These are phyloP conservation scores for Drosophila pullipes DNA, from an alignment of 2,888 invertebrate species.

Conservation along the genomic window DNA sequence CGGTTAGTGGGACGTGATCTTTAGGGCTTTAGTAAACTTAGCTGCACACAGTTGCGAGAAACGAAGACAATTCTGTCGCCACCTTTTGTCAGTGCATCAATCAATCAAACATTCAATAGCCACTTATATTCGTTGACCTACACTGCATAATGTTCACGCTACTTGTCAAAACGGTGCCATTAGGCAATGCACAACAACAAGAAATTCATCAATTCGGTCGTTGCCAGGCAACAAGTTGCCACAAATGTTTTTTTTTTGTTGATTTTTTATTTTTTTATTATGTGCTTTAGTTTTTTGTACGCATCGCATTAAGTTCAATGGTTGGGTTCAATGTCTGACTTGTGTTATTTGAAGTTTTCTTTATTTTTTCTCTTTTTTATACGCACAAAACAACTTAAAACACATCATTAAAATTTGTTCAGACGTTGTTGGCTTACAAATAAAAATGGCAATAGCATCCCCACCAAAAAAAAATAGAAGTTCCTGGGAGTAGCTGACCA, in stretches of 20 bases:
- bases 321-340: conserved; percentile 66
- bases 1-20: conserved; percentile 32
- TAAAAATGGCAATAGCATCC: conserved; percentile 11
- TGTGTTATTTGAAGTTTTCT: conserved; percentile 17
- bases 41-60: conserved; percentile 12
- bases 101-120: conserved; percentile 42
- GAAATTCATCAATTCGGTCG: conserved; percentile 30
- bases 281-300: conserved; percentile 14
- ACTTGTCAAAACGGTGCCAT: conserved; percentile 60
- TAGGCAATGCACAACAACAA: conserved; percentile 49
- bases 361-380: conserved; percentile 6
- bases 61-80: conserved; percentile 13
- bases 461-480: background rate
- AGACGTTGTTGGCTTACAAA: conserved; percentile 26
- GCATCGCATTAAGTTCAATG: conserved; percentile 55
- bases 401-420: conserved; percentile 42
- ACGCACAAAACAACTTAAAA: conserved; percentile 20
- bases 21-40: conserved; percentile 16
- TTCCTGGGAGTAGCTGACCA: conserved; percentile 1
- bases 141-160: conserved; percentile 35
- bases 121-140: conserved; percentile 42
- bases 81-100: conserved; percentile 26
- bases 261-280: background rate
- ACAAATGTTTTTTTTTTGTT: conserved; percentile 45
- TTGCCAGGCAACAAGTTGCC: conserved; percentile 73